Evolutionary conservation across 2,113 vertebrate genomes (phyloP).

Genomic region (Atherinomorus stipes): DNA sequence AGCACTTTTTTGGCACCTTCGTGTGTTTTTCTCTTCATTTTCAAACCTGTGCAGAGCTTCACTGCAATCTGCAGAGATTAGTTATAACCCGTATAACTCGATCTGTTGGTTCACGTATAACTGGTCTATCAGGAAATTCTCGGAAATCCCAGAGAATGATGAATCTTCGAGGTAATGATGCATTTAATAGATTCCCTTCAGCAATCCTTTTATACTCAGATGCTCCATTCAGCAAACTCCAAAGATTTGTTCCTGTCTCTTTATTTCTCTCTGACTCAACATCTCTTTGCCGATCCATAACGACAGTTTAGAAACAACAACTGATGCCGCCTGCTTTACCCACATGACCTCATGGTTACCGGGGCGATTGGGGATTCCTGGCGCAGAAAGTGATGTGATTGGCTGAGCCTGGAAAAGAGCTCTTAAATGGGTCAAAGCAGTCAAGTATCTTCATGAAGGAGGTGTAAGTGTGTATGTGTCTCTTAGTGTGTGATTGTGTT

Average conservation of each 20-base stretch:
- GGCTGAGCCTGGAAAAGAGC: constrained; percentile 66
- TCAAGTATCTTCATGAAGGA: constrained; percentile 75
- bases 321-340: constrained; percentile 62
- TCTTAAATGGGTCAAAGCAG: constrained; percentile 83
- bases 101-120: neutral
- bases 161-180: neutral
- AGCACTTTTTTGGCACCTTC: neutral
- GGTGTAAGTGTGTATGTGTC: constrained; percentile 47
- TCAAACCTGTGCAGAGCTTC: constrained; percentile 3
- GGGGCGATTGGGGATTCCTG: constrained; percentile 80
- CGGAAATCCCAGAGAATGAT: neutral
- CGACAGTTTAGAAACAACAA: constrained; percentile 70
- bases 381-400: constrained; percentile 68
- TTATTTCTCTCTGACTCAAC: constrained; percentile 31
- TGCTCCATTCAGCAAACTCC: constrained; percentile 12
- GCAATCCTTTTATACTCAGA: neutral
- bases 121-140: neutral
- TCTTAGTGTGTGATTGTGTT: constrained; percentile 33
- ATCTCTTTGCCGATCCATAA: constrained; percentile 37
- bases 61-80: neutral
- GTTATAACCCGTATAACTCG: neutral
- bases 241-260: constrained; percentile 6
- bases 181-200: neutral
- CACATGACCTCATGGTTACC: constrained; percentile 80
- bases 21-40: neutral